Base-by-base conservation (phyloP, 2,888 invertebrate species). In the Bembecia ichneumoniformis region DNA sequence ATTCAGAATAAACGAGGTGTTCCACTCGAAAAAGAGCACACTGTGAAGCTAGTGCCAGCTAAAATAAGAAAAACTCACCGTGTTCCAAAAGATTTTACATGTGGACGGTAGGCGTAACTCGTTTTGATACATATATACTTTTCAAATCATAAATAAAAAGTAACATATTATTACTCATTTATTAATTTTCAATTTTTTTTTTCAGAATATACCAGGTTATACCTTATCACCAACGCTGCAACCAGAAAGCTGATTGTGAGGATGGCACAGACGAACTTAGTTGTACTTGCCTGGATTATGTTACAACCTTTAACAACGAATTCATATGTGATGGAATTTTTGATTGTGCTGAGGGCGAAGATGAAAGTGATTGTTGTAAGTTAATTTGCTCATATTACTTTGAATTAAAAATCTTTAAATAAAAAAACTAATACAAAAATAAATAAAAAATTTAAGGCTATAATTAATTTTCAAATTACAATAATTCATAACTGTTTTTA, bases 201-300 rank as follows among this genome's bases (percentile, higher is more conserved):
- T 80, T 44, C 62, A 94, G 94, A 53, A 89, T 94, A 58, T 67
- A 86, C 0, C 94, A 95, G 78, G 81, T 78, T 7, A 89, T 95
- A 51, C 81, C 91, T 0, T 73, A 83, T 17, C 58, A 68, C 2
- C 84, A 90, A 57, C 89, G 90, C 28, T 96, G 96, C 69, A 89
- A 96, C 64, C 89, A 88, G 44, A 79, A 88, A 51, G 75, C 90
- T 14, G 94, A 96, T 64, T 96, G 96, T 70, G 93, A 95, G 76
- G 96, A 96, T 78, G 93, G 92, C 3, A 92, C 92, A 0, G 96
- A 96, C 71, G 96, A 96, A 77, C 68, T 87, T 3, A 79, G 89
- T 52, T 96, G 96, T 67, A 88, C 87, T 0, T 95, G 95, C 66
- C 84, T 79, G n/a, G 94, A 94, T 64, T 91, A 90, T 62, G 75